Conservation (phyloP, 2,113 vertebrate species). For the Neotragus pygmaeus region DNA sequence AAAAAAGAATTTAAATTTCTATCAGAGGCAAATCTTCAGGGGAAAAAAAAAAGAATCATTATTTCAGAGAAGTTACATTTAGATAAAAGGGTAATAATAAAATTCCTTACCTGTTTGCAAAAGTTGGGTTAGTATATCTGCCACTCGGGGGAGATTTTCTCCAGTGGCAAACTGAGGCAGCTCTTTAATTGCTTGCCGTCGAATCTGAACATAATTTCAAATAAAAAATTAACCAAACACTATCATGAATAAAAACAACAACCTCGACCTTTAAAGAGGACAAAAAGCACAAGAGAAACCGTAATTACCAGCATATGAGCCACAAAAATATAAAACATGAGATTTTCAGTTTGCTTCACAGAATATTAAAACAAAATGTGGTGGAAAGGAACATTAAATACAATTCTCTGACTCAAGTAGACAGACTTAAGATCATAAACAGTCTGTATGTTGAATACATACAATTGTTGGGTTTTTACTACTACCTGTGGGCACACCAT, state of each 20-base stretch:
- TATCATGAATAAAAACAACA: neutral
- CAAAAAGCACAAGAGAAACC: neutral
- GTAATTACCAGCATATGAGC: neutral
- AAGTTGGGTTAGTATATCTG: slow-evolving; percentile 96
- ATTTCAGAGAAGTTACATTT: neutral
- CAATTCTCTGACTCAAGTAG: neutral
- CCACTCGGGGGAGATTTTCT: slow-evolving; percentile 95
- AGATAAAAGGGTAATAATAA: neutral
- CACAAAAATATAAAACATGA: neutral
- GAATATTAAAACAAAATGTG: neutral
- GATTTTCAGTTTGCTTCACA: slow-evolving; percentile 16
- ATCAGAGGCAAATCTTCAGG: neutral
- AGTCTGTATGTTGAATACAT: neutral
- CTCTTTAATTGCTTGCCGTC: slow-evolving; percentile 97
- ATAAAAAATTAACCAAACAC: neutral
- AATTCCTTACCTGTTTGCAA: slow-evolving; percentile 90
- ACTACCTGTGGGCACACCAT: neutral
- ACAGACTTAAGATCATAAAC: neutral
- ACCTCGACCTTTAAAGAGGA: neutral
- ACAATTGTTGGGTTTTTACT: neutral
- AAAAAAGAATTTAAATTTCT: neutral
- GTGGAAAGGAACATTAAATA: neutral
- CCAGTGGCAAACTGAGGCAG: slow-evolving; percentile 96
- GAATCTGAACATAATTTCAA: slow-evolving; percentile 84
- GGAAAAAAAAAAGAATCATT: neutral